Evolutionary conservation across 2,797 vertebrate genomes (phyloP).

Genomic region (Tangara arthus): DNA sequence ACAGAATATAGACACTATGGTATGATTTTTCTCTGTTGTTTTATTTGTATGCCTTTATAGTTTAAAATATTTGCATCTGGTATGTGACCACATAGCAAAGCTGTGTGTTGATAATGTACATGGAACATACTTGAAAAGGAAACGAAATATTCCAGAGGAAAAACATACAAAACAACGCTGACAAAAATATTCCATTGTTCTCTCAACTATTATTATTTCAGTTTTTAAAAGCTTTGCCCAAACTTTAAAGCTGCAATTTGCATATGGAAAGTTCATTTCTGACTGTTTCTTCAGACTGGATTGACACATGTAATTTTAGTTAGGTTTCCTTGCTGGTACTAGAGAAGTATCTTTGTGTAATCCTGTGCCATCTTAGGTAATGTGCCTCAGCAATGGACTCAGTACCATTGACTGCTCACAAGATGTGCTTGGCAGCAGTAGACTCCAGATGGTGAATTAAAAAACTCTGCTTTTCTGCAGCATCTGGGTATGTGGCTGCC

Average conservation of each 20-base stretch:
- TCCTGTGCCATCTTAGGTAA: background rate
- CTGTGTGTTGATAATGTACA: background rate
- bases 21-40: background rate
- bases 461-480: constrained; percentile 20
- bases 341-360: background rate
- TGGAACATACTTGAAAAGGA: background rate
- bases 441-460: constrained; percentile 47
- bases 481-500: constrained; percentile 29
- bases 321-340: background rate
- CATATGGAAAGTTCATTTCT: background rate
- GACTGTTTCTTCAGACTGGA: background rate
- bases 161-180: background rate
- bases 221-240: background rate
- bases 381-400: background rate
- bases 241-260: background rate
- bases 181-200: background rate
- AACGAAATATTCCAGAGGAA: background rate
- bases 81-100: background rate
- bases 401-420: background rate
- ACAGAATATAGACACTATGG: background rate
- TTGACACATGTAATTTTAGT: background rate
- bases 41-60: background rate
- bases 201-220: background rate
- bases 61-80: background rate
- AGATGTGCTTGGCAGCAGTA: constrained; percentile 35